These are phyloP conservation scores for Epizoanthus illoricatus DNA, from an alignment of 92 coral and sea anemone species.

Conservation along the genomic window DNA sequence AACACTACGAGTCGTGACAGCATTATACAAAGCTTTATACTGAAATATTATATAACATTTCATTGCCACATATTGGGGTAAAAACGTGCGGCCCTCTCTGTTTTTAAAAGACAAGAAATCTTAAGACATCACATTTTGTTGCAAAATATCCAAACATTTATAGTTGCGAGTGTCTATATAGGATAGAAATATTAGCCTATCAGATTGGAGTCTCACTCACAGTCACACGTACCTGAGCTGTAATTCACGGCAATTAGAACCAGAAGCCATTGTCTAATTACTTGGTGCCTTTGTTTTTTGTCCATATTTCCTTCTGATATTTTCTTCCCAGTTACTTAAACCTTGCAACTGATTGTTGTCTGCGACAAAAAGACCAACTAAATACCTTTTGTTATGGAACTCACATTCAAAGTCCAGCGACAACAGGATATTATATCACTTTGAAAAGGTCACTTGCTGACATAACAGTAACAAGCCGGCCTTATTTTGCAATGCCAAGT, in stretches of 20 bases:
- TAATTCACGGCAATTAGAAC: background rate
- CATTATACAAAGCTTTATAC: too few species aligned
- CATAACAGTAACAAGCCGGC: background rate
- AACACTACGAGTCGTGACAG: too few species aligned
- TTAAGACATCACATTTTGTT: too few species aligned
- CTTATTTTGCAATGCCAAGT: conserved; percentile 18
- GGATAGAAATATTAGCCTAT: background rate
- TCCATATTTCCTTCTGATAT: background rate
- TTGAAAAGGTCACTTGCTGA: background rate
- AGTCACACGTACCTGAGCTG: conserved; percentile 5
- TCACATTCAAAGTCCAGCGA: conserved; percentile 26
- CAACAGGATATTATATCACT: conserved; percentile 19
- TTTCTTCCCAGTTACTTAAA: background rate
- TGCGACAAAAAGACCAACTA: conserved; percentile 5
- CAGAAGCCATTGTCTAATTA: background rate
- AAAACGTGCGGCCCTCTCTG: too few species aligned
- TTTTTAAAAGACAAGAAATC: too few species aligned
- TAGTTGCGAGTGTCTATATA: background rate
- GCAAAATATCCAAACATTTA: too few species aligned
- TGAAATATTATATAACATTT: too few species aligned
- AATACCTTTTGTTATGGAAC: background rate
- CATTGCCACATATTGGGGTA: too few species aligned
- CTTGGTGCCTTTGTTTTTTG: background rate
- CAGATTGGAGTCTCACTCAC: background rate
- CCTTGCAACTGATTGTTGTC: background rate